Evolutionary conservation across 1,140 invertebrate genomes (phyloP), one percentile per base, ranked within the genome.

Genomic region (Sinonovacula constricta): DNA sequence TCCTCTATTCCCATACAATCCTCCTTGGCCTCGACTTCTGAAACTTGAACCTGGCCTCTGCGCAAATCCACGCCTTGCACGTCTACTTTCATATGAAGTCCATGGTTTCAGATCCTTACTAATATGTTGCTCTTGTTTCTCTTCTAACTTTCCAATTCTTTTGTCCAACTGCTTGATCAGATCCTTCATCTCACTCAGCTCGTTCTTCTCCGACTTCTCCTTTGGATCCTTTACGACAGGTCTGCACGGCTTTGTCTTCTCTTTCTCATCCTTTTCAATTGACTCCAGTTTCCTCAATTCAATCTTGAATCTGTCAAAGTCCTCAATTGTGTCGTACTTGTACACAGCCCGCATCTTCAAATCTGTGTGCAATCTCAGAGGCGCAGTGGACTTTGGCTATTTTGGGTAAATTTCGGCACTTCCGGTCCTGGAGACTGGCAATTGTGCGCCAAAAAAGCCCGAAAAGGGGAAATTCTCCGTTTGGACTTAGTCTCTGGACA

Each of bases 231-330:
- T n/a, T n/a, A n/a, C n/a, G 31, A 39, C 31, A 22, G 54, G 12
- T 10, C 60, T 59, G n/a, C 33, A 60, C 31, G 63, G 10, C 34
- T 66, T 66, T 0, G 15, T 39, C 24, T 22, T 62, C 2, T 60
- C 24, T 2, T 51, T 18, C 33, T 62, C 26, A 28, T 30, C 39
- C 15, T 12, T 18, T 7, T 3, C 15, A n/a, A 51, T 28, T n/a
- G 30, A 22, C 34, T 72, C 69, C 18, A 62, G 49, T 28, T 51
- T 72, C 26, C 69, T 39, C 14, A 72, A 24, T 28, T 59, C 34
- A 0, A 72, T 45, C 33, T 72, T 72, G 18, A 72, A 72, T 22
- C 14, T 31, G 31, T 72, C 56, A 49, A 51, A 72, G 33, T 72
- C 57, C 15, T 36, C 12, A 30, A 60, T 31, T 28, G 36, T 72